Base-by-base conservation (phyloP, 2,113 vertebrate species). In the Ceyx margarethae region DNA sequence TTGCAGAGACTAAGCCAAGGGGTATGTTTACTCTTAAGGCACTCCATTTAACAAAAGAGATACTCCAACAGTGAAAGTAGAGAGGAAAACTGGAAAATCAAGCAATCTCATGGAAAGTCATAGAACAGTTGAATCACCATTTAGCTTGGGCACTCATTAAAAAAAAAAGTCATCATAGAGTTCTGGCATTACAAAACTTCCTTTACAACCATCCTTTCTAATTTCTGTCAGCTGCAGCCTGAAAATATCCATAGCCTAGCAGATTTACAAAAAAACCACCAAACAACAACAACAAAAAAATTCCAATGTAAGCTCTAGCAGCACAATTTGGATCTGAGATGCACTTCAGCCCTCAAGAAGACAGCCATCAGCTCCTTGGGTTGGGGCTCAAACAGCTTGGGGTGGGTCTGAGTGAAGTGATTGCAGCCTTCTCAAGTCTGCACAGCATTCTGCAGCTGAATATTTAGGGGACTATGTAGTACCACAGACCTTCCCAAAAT, bases 151-250 rank as follows among this genome's bases (percentile, higher is more conserved):
- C n/a, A 25, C 45, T 46, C 40, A 80, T 73, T 74, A 26, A 82
- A 88, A 90, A 33, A 33, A 81, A 60, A 45, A 46, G 89, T 62
- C 1, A 4, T 69, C 37, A 43, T 1, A 82, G 67, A 57, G 21
- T 93, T 89, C 66, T 84, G 45, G 46, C 87, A 79, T 80, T 64
- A 77, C 71, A 82, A 76, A 94, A 85, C 72, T 93, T 79, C 33
- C 1, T 87, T 92, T 89, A 92, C 75, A 92, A 62, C 42, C 66
- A 74, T 31, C 40, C 35, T 72, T 89, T 42, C 88, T 93, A 90
- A 93, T 89, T 94, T 96, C 72, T 75, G 73, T 94, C 90, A 91
- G 77, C 90, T 87, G 62, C 54, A 66, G 81, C 86, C 77, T 28
- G 45, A 91, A 80, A 72, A 86, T 83, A 85, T 19, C 87, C 62